Evolutionary conservation across 2,888 invertebrate species (phyloP).

Genomic region (Eremobia ochroleuca): DNA sequence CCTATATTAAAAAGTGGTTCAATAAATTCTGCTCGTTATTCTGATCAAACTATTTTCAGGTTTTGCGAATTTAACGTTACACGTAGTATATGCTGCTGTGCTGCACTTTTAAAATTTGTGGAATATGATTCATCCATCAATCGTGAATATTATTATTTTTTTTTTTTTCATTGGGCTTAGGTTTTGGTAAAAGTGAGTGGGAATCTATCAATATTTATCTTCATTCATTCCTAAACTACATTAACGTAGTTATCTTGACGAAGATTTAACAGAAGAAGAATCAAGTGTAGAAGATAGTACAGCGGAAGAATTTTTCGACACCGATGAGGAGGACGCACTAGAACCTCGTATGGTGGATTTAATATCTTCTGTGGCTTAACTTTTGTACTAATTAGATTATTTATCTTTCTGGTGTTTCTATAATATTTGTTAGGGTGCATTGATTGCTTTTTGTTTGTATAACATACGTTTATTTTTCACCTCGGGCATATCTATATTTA

Average conservation of each 20-base stretch:
- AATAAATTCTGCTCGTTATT: no score
- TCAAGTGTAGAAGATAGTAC: background rate
- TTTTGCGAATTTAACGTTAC: no score
- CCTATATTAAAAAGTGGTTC: no score
- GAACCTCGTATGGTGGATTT: conserved; percentile 27
- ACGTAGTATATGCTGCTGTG: no score
- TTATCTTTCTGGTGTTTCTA: background rate
- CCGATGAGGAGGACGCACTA: background rate
- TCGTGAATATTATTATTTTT: no score
- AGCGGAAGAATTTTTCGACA: background rate
- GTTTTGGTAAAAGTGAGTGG: no score
- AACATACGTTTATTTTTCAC: background rate
- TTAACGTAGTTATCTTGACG: no score
- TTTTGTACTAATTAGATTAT: background rate
- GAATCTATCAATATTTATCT: background rate
- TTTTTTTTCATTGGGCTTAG: background rate
- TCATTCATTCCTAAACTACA: background rate
- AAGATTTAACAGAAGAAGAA: background rate
- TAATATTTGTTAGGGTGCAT: background rate
- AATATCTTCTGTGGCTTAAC: background rate
- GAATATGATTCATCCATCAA: background rate
- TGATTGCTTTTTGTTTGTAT: background rate
- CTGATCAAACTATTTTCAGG: no score
- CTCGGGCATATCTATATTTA: background rate
- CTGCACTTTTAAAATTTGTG: background rate